phyloP scores from a whole-genome alignment of 53 echinoderm and acorn worm species.

The Holothuria scabra region DNA sequence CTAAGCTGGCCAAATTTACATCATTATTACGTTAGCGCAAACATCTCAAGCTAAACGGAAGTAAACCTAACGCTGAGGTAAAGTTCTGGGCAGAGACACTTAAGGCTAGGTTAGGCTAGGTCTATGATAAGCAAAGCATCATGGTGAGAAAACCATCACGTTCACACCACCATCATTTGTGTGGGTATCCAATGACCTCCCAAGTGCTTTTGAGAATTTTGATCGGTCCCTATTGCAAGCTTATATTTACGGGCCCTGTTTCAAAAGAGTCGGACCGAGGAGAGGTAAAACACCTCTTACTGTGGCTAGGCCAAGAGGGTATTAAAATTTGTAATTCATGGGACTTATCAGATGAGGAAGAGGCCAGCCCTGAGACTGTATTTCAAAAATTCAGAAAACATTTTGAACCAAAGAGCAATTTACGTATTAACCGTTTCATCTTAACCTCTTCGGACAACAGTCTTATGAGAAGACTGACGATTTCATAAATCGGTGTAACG shows the following conservation, averaged over 20 bases:
- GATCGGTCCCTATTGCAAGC: slow-evolving; percentile 58
- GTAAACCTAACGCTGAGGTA: too few relatives aligned
- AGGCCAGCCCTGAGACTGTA: slow-evolving; percentile 40
- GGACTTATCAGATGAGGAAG: slow-evolving; percentile 42
- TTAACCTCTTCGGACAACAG: slow-evolving; percentile 42
- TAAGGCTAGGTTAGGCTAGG: too few relatives aligned
- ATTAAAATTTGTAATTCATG: slow-evolving; percentile 64
- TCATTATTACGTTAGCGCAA: neutral
- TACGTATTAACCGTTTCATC: slow-evolving; percentile 54
- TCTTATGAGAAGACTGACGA: slow-evolving; percentile 56
- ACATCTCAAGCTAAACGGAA: too few relatives aligned
- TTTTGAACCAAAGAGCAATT: slow-evolving; percentile 72
- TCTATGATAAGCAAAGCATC: too few relatives aligned
- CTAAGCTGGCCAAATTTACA: neutral
- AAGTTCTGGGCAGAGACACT: too few relatives aligned
- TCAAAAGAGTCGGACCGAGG: slow-evolving; percentile 40
- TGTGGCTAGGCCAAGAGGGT: slow-evolving; percentile 68
- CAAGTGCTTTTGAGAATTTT: slow-evolving; percentile 55
- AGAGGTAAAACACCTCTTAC: slow-evolving; percentile 30
- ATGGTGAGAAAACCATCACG: slow-evolving; percentile 58
- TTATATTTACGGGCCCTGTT: slow-evolving; percentile 65
- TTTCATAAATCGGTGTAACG: slow-evolving; percentile 44
- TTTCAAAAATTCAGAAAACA: slow-evolving; percentile 56
- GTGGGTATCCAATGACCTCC: slow-evolving; percentile 49
- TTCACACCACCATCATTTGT: slow-evolving; percentile 53